Conservation (phyloP, 2,113 vertebrate genomes). For the Mesitornis unicolor region DNA sequence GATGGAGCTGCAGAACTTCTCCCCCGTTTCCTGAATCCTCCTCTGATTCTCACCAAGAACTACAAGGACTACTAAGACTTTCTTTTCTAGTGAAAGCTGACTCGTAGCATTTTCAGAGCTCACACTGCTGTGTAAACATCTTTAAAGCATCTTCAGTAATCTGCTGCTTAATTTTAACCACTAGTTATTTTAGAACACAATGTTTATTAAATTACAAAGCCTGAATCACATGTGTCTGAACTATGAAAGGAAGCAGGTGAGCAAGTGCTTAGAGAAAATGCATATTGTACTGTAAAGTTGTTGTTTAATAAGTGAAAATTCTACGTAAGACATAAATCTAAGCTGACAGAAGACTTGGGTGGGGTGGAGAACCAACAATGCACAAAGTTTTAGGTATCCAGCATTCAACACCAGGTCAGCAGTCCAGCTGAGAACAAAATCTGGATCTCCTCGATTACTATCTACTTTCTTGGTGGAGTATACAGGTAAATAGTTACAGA, state of each 20-base stretch:
- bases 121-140: not conserved
- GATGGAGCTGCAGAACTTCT: not conserved
- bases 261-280: not conserved
- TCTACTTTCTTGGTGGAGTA: not conserved
- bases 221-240: not conserved
- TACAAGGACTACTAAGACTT: not conserved
- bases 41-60: not conserved
- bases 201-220: not conserved
- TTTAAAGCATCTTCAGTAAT: not conserved
- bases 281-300: not conserved
- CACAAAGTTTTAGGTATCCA: not conserved
- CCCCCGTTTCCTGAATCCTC: not conserved
- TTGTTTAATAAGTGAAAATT: not conserved
- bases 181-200: not conserved
- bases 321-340: accelerated
- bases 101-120: not conserved
- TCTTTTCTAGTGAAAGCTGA: not conserved
- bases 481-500: not conserved
- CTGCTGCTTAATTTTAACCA: not conserved
- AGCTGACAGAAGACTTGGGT: not conserved
- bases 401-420: not conserved
- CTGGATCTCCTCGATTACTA: not conserved
- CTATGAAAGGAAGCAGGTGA: not conserved
- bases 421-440: not conserved
- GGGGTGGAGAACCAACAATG: not conserved